Percentiles rank a stretch among this genome's conserved stretches.
phyloP scores from a whole-genome alignment of 1,140 invertebrate species.

The Nasonia vitripennis region DNA sequence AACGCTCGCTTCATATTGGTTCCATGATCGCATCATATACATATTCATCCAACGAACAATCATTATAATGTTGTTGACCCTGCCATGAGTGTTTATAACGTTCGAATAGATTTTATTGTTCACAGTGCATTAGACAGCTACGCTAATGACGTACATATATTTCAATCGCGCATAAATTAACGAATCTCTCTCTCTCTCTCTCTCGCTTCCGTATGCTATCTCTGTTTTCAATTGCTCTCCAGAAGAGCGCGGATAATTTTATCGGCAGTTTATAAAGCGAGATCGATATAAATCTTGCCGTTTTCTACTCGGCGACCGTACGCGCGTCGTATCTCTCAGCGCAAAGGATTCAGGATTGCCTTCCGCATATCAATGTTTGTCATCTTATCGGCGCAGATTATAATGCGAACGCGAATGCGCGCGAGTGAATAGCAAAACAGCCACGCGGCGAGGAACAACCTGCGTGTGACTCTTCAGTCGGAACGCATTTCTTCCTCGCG shows the following conservation, averaged over 20 bases:
- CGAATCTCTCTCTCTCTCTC: background rate
- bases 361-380: slow-evolving; percentile 30
- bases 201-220: background rate
- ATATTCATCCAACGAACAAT: no score
- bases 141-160: background rate
- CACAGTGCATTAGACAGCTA: background rate
- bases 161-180: background rate
- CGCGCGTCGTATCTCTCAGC: background rate
- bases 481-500: slow-evolving; percentile 27
- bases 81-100: no score
- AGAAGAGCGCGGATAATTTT: background rate
- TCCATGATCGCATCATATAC: no score
- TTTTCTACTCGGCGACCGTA: background rate
- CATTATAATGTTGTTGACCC: no score
- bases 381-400: slow-evolving; percentile 24
- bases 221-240: background rate
- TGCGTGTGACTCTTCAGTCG: slow-evolving; percentile 3
- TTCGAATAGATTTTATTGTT: background rate
- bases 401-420: background rate
- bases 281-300: slow-evolving; percentile 4
- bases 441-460: background rate
- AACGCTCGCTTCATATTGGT: no score
- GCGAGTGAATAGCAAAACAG: no score
- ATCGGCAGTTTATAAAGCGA: background rate
- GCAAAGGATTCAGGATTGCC: background rate